Evolutionary conservation across 2,888 invertebrate species (phyloP), one percentile per base, ranked within the genome.

Genomic region (Colostygia pectinataria): DNA sequence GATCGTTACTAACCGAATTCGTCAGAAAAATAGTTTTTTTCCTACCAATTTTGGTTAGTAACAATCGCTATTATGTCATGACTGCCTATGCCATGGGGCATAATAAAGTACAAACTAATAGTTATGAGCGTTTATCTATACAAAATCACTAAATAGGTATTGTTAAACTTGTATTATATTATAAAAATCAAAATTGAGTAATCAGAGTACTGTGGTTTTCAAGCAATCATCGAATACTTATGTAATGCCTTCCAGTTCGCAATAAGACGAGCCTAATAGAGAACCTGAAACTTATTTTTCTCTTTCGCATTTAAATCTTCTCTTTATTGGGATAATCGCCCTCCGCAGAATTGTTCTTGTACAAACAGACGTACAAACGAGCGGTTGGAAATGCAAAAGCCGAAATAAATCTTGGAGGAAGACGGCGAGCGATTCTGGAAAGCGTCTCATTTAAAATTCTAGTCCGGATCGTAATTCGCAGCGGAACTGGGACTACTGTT

Each of bases 401-500:
- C 71, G 72, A 79, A 78, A 85, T 84, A 83, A 84, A 85, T 85
- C 80, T 75, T 63, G 53, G 57, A 69, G 68, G 71, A 78, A 80
- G 77, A 78, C 67, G 72, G 50, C 64, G 55, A 65, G 64, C 63
- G 71, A 74, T 71, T 71, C 64, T 59, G 63, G 63, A 59, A 63
- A 59, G 54, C 56, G 63, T 65, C 71, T 76, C 74, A 77, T 80
- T 86, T 81, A 71, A 79, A 82, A 83, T 85, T 81, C 79, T 66
- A 69, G 74, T 65, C 63, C 63, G 56, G 54, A 50, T 47, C 63
- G 73, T 77, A 69, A 71, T 71, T 72, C 70, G 59, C 65, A 54
- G 57, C 56, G 59, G 65, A 65, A 65, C 62, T 44, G 47, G n/a
- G 9, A 29, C 12, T 56, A 55, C 55, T 37, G 15, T 5, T 24